Evolutionary conservation across 2,113 vertebrate genomes (phyloP).

Genomic region (Anarhynchus alexandrinus): DNA sequence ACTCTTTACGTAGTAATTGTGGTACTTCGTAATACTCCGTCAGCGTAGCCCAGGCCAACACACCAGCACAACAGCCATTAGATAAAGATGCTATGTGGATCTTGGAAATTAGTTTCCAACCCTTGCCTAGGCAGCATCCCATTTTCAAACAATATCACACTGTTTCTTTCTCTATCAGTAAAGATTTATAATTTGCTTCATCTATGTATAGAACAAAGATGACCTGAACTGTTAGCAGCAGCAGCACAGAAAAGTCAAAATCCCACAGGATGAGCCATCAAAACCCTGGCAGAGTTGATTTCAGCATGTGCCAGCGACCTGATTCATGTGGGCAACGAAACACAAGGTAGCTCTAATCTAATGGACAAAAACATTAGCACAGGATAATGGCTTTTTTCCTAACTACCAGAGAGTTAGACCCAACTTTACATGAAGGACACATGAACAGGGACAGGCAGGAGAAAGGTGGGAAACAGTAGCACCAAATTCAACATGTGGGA

Average conservation of each 20-base stretch:
- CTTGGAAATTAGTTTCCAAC: neutral
- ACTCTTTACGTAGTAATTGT: neutral
- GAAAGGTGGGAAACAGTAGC: neutral
- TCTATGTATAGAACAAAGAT: fast-evolving
- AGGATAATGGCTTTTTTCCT: neutral
- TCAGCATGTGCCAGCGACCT: neutral
- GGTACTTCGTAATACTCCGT: neutral
- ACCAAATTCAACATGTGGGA: neutral
- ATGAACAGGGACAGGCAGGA: neutral
- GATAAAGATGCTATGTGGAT: neutral
- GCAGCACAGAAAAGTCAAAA: neutral
- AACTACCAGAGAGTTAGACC: neutral
- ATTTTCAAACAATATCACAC: neutral
- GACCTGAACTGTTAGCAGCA: neutral
- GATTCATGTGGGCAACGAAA: neutral
- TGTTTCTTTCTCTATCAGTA: neutral
- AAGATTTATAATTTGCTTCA: neutral
- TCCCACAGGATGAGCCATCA: neutral
- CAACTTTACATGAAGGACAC: neutral
- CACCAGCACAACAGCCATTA: neutral
- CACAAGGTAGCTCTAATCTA: neutral
- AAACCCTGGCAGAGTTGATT: neutral
- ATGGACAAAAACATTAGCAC: neutral
- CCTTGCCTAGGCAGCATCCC: neutral
- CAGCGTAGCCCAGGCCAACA: neutral